A percentile compares a stretch with the other conserved stretches of the same genome.
Evolutionary conservation across 1,140 invertebrate genomes (phyloP).

Genomic region (Cydia pomonella): DNA sequence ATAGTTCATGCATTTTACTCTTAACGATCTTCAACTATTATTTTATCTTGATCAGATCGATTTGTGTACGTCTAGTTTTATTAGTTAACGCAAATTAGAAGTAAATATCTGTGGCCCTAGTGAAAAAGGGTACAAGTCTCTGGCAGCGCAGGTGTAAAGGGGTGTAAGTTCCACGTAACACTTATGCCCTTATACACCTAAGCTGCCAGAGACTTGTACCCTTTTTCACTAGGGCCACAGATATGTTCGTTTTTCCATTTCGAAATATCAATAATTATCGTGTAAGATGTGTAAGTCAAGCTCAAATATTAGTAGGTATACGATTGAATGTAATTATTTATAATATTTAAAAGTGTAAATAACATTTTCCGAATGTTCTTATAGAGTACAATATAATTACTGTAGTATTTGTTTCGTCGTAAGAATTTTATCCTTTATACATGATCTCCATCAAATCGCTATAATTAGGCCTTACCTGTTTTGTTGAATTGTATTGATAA

Average conservation of each 20-base stretch:
- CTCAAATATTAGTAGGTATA: constrained; percentile 28
- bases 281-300: constrained; percentile 7
- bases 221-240: too few relatives aligned
- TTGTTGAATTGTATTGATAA: constrained; percentile 47
- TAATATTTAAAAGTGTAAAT: constrained; percentile 43
- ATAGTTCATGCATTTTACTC: constrained; percentile 35
- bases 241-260: constrained; percentile 16
- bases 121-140: too few relatives aligned
- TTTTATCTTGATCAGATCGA: constrained; percentile 5
- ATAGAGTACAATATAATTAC: constrained; percentile 72
- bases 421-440: constrained; percentile 64
- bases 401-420: constrained; percentile 63
- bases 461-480: constrained; percentile 55
- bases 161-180: too few relatives aligned
- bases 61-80: background rate
- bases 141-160: too few relatives aligned
- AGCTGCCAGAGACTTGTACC: too few relatives aligned
- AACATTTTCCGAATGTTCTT: constrained; percentile 73
- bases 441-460: constrained; percentile 64
- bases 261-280: constrained; percentile 20
- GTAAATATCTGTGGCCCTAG: too few relatives aligned
- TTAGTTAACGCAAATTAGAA: background rate
- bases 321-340: constrained; percentile 14
- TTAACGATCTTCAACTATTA: constrained; percentile 26
- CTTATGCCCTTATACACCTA: too few relatives aligned